phyloP scores from a whole-genome alignment of 2,888 invertebrate genomes.

The Aphidius colemani region DNA sequence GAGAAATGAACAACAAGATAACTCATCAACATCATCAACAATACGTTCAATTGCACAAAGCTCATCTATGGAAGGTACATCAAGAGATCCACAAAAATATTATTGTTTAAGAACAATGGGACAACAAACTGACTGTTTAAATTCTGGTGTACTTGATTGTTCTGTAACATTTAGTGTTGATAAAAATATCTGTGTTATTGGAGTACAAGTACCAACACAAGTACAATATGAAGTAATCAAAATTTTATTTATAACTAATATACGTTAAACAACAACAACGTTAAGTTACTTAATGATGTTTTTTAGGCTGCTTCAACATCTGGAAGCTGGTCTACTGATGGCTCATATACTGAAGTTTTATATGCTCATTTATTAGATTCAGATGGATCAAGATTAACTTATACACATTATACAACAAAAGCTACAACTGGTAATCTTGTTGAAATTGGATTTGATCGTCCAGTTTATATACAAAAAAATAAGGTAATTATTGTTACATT shows the following conservation, averaged over 20 bases:
- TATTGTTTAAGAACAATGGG: constrained; percentile 73
- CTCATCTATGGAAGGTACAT: constrained; percentile 21
- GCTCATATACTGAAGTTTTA: constrained; percentile 74
- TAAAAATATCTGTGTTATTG: constrained; percentile 77
- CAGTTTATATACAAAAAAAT: constrained; percentile 76
- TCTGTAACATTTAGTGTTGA: constrained; percentile 81
- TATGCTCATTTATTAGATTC: constrained; percentile 82
- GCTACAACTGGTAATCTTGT: constrained; percentile 75
- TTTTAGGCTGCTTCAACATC: constrained; percentile 13
- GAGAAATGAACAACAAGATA: constrained; percentile 13
- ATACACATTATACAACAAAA: constrained; percentile 80
- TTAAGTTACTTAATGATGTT: neutral
- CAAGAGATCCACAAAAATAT: constrained; percentile 61
- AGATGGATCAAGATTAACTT: constrained; percentile 78
- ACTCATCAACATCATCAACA: constrained; percentile 20
- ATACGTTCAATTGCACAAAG: constrained; percentile 10
- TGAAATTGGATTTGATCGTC: constrained; percentile 80
- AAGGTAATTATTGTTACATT: constrained; percentile 61
- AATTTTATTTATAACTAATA: constrained; percentile 9
- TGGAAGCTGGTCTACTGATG: constrained; percentile 24
- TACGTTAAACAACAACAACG: neutral
- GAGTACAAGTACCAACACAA: constrained; percentile 78
- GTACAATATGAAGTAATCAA: constrained; percentile 61
- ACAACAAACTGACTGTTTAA: constrained; percentile 74
- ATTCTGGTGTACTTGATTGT: constrained; percentile 77